Percentiles rank a stretch among this genome's conserved stretches.
phyloP scores from a whole-genome alignment of 2,888 invertebrate genomes.

The Mesoligia furuncula region DNA sequence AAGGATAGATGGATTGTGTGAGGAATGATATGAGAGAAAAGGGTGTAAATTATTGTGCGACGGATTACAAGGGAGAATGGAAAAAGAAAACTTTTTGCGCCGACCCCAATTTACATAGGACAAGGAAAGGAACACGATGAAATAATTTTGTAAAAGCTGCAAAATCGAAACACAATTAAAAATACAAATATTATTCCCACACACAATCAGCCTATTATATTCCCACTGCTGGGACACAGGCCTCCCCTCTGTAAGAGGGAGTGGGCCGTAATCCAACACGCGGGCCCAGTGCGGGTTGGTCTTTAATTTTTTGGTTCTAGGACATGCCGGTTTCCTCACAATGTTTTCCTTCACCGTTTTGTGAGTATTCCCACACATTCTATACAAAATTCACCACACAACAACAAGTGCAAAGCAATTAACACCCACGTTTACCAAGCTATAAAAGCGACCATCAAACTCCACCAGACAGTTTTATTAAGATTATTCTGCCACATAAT shows the following conservation, averaged over 20 bases:
- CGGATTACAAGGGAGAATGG: too few relatives aligned
- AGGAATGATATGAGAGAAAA: not conserved
- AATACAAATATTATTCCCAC: not conserved
- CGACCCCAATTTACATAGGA: too few relatives aligned
- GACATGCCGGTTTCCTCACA: too few relatives aligned
- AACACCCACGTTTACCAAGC: slow-evolving; percentile 43
- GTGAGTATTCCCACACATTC: not conserved
- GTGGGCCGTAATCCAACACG: not conserved
- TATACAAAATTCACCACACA: slow-evolving; percentile 6
- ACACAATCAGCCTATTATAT: not conserved
- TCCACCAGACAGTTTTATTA: slow-evolving; percentile 54
- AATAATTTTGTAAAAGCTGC: not conserved
- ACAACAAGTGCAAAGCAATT: slow-evolving; percentile 39
- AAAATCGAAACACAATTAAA: not conserved
- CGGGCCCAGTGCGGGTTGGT: not conserved
- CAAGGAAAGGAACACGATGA: not conserved
- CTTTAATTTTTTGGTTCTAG: not conserved
- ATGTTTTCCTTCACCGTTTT: not conserved
- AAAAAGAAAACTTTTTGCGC: not conserved
- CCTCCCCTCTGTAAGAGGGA: not conserved
- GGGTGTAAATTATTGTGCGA: not conserved
- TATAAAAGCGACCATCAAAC: slow-evolving; percentile 57
- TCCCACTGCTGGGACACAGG: not conserved
- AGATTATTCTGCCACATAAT: slow-evolving; percentile 63
- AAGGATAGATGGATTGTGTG: not conserved